Conservation (phyloP, 2,797 vertebrate species). For the Morus bassanus region DNA sequence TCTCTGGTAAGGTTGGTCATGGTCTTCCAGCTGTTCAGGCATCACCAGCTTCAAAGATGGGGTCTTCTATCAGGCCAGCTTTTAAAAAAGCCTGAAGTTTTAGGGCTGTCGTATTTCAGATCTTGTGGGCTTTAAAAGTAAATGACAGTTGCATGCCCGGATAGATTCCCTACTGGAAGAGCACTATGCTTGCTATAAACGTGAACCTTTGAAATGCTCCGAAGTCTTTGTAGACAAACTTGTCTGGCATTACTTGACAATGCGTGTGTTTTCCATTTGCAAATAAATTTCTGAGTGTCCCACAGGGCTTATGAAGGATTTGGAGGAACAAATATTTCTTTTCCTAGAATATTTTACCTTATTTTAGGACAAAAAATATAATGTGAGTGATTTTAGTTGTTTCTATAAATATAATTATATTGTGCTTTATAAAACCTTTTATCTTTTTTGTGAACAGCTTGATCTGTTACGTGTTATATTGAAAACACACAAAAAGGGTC, state of each 20-base stretch:
- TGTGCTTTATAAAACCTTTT: conserved; percentile 57
- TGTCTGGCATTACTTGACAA: conserved; percentile 49
- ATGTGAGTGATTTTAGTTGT: conserved; percentile 30
- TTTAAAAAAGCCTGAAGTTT: background rate
- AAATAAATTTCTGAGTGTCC: conserved; percentile 48
- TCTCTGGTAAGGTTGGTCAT: background rate
- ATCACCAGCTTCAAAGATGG: background rate
- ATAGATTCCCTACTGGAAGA: conserved; percentile 32
- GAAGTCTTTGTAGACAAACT: conserved; percentile 64
- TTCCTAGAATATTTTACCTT: conserved; percentile 35
- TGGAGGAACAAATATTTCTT: conserved; percentile 36
- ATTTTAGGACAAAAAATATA: background rate
- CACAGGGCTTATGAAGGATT: conserved; percentile 51
- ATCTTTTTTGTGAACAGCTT: conserved; percentile 36
- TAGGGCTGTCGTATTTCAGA: background rate
- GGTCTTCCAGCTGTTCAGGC: background rate
- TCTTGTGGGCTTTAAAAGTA: conserved; percentile 33
- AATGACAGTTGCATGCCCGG: conserved; percentile 35
- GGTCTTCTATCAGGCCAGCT: background rate
- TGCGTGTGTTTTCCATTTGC: conserved; percentile 59
- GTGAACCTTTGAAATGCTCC: conserved; percentile 36
- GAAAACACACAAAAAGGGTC: conserved; percentile 48
- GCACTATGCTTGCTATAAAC: conserved; percentile 43
- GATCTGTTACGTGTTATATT: conserved; percentile 36
- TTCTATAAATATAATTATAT: conserved; percentile 66